Evolutionary conservation across 2,888 invertebrate genomes (phyloP), one percentile per base, ranked within the genome.

Genomic region (Limnephilus auricula): DNA sequence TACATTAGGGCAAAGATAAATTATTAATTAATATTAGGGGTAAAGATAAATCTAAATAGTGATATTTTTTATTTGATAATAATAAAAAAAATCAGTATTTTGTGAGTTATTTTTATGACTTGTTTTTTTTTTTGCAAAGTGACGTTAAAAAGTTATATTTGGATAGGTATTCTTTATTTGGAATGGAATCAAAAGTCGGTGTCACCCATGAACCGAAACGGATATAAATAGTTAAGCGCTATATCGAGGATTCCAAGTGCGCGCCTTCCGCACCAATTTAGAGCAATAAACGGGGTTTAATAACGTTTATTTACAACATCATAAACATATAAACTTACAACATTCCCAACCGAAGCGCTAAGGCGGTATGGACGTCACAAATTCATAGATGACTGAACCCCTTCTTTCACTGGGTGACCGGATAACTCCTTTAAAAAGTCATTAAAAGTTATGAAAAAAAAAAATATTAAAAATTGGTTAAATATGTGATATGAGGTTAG

Each of bases 231-330:
- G 82, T 82, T 37, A 18, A 37, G 25, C 82, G 82, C 32, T 82
- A 25, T 34, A 82, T 18, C 82, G 25, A 82, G 82, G 82, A 82
- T 34, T 82, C 34, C 34, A 65, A 65, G 65, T 32, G 82, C 82
- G 82, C 82, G 82, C 34, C 82, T 82, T 82, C 31, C 82, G 82
- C 82, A 37, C 82, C 82, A 82, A 82, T 82, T 82, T 82, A 82
- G 82, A 82, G 82, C 32, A 82, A 82, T 82, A 82, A 82, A 82
- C 32, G 34, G 82, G 37, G 34, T 34, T 18, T 82, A 34, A 82
- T 82, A 82, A 32, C 82, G 82, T 82, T 65, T 82, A 82, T 82
- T 34, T 82, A 32, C 82, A 37, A 18, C 34, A 37, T 25, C 32
- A 82, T 82, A 82, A 25, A 82, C 25, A 6, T 10, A 32, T 18